A percentile compares a stretch with the other conserved stretches of the same genome.
phyloP scores from a whole-genome alignment of 2,888 invertebrate species.

The Petrolisthes cinctipes region DNA sequence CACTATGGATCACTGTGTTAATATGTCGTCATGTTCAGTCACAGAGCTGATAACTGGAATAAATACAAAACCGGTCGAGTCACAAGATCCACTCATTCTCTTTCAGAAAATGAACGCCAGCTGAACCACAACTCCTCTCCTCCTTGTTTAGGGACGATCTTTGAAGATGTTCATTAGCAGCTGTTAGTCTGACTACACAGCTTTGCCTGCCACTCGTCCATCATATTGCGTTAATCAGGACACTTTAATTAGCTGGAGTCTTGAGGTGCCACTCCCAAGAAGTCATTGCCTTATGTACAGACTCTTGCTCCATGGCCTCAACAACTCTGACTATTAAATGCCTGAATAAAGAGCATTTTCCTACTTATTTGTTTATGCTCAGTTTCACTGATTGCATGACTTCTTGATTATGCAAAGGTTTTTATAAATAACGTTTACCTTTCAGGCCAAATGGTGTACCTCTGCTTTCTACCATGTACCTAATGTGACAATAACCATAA shows the following conservation, averaged over 20 bases:
- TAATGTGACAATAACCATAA: neutral
- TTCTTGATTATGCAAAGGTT: neutral
- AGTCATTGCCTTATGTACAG: neutral
- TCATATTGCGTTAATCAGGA: neutral
- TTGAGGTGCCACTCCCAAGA: neutral
- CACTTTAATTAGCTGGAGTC: neutral
- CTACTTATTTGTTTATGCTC: neutral
- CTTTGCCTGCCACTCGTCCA: slow-evolving; percentile 8
- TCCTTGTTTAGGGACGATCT: slow-evolving; percentile 30
- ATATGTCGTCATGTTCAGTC: neutral
- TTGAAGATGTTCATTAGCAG: neutral
- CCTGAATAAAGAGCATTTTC: neutral
- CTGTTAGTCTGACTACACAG: slow-evolving; percentile 28
- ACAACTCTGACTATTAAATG: neutral
- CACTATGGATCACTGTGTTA: neutral
- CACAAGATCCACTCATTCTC: too few relatives aligned
- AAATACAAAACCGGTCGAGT: too few relatives aligned
- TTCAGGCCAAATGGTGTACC: neutral
- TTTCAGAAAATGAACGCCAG: too few relatives aligned
- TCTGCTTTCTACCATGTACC: neutral
- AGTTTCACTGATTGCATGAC: neutral
- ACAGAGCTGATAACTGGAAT: neutral
- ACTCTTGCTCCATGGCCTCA: neutral
- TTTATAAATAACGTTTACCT: neutral
- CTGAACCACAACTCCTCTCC: neutral